Evolutionary conservation across 2,113 vertebrate genomes (phyloP).

Genomic region (Hymenochirus boettgeri): DNA sequence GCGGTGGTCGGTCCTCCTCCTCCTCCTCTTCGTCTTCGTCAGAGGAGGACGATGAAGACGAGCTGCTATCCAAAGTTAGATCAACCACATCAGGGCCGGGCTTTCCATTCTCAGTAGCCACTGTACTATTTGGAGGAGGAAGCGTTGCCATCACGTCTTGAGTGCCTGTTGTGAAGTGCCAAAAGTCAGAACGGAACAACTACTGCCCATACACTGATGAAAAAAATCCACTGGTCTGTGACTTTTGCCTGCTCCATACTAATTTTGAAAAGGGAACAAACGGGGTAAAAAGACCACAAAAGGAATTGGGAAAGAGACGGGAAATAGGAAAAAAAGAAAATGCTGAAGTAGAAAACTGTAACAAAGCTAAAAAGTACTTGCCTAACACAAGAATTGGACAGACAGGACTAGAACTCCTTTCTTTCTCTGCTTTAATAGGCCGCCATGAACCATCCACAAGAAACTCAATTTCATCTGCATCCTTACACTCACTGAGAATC

Average conservation of each 20-base stretch:
- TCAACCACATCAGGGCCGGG: slow-evolving; percentile 82
- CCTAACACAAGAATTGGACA: slow-evolving; percentile 87
- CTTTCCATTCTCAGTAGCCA: slow-evolving; percentile 70
- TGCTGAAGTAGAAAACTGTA: background rate
- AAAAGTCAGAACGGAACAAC: background rate
- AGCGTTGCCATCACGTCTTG: slow-evolving; percentile 79
- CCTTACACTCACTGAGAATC: slow-evolving; percentile 90
- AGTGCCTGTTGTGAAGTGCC: slow-evolving; percentile 60
- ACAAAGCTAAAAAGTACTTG: slow-evolving; percentile 49
- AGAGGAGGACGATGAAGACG: slow-evolving; percentile 76
- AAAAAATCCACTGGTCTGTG: too few species aligned
- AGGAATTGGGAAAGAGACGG: too few species aligned
- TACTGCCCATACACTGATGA: background rate
- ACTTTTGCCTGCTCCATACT: too few species aligned
- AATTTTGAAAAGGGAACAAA: too few species aligned
- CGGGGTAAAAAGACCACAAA: too few species aligned
- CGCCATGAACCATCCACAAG: slow-evolving; percentile 93
- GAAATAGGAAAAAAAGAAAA: background rate
- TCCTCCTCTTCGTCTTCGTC: slow-evolving; percentile 83
- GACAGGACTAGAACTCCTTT: slow-evolving; percentile 85
- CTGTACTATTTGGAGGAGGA: slow-evolving; percentile 66
- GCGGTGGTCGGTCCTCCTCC: slow-evolving; percentile 81
- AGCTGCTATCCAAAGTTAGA: slow-evolving; percentile 94
- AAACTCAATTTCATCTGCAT: slow-evolving; percentile 92
- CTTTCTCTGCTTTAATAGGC: slow-evolving; percentile 86